Evolutionary conservation across 2,888 invertebrate genomes (phyloP), one percentile per base, ranked within the genome.

Genomic region (Flexamia atlantica): DNA sequence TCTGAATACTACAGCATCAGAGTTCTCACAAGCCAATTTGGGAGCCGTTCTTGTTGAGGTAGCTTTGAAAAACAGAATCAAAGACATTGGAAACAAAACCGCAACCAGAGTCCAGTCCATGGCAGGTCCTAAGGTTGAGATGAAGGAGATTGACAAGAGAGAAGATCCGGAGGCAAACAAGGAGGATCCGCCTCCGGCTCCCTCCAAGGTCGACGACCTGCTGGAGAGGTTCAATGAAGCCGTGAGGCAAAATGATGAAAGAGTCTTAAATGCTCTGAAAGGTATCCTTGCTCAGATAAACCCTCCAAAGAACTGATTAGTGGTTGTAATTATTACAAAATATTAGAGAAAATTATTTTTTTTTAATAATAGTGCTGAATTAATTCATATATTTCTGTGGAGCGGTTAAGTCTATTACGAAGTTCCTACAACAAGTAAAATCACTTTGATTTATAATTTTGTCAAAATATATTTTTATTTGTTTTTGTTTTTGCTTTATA

Each of bases 71-170:
- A 76, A 76, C n/a, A 42, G 76, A 28, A 50, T 76, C 23, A 76
- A 76, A 76, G 76, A 76, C 50, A 76, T 76, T 46, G 76, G 76
- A 40, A 76, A 76, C 50, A 76, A 50, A 76, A 76, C 76, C 3
- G 50, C 76, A 20, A 50, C 46, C 10, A n/a, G 17, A n/a, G 76
- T 76, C 14, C 46, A 46, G 76, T 50, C 50, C 5, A 76, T 23
- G 30, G 50, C 46, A 28, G 46, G 46, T 2, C 76, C 76, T 9
- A 42, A 42, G 50, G 28, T 76, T 42, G 50, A 76, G 25, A 40
- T 20, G 36, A 76, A 76, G 17, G 28, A 46, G 36, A 46, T 42
- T 76, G 23, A 46, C 14, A 76, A 76, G n/a, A 20, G 46, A 12
- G 76, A 46, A 76, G 76, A 76, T 17, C 28, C 36, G 5, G 50